phyloP scores from a whole-genome alignment of 2,888 invertebrate genomes.

The Orchestes rusci region DNA sequence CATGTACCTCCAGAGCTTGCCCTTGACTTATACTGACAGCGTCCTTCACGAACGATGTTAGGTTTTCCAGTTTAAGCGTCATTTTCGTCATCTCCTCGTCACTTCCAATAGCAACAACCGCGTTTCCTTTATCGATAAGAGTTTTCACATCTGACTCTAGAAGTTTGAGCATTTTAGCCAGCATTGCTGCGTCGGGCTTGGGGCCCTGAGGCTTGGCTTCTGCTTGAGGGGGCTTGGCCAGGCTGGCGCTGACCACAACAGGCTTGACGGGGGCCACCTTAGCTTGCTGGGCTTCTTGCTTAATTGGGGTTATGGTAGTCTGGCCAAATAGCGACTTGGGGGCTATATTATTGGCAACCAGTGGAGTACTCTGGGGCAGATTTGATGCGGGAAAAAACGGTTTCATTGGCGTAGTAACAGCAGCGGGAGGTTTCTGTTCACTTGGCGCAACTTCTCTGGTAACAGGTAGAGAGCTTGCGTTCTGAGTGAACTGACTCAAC shows the following conservation, averaged over 20 bases:
- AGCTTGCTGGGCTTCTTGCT: slow-evolving; percentile 10
- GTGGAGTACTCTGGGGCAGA: slow-evolving; percentile 15
- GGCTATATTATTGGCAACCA: slow-evolving; percentile 14
- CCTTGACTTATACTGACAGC: slow-evolving; percentile 54
- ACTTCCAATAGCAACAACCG: slow-evolving; percentile 51
- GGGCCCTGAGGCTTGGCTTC: neutral
- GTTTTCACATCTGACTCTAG: slow-evolving; percentile 61
- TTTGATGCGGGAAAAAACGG: slow-evolving; percentile 8
- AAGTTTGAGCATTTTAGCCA: slow-evolving; percentile 56
- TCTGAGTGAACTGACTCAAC: slow-evolving; percentile 24
- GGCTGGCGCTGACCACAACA: slow-evolving; percentile 17
- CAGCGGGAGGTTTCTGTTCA: neutral
- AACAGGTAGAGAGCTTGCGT: no score
- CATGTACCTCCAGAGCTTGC: slow-evolving; percentile 51
- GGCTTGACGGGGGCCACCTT: slow-evolving; percentile 19
- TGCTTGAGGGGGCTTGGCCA: slow-evolving; percentile 3
- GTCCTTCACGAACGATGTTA: slow-evolving; percentile 56
- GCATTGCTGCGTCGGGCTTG: slow-evolving; percentile 30
- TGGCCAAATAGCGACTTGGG: slow-evolving; percentile 27
- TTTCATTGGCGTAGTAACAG: slow-evolving; percentile 2
- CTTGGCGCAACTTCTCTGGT: neutral
- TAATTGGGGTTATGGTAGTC: slow-evolving; percentile 26
- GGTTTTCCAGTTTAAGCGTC: slow-evolving; percentile 46
- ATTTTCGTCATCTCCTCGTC: slow-evolving; percentile 51
- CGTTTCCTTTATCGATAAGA: slow-evolving; percentile 50